A percentile compares a stretch with the other conserved stretches of the same genome.
Evolutionary conservation across 2,888 invertebrate species (phyloP).

Genomic region (Tinea pellionella): DNA sequence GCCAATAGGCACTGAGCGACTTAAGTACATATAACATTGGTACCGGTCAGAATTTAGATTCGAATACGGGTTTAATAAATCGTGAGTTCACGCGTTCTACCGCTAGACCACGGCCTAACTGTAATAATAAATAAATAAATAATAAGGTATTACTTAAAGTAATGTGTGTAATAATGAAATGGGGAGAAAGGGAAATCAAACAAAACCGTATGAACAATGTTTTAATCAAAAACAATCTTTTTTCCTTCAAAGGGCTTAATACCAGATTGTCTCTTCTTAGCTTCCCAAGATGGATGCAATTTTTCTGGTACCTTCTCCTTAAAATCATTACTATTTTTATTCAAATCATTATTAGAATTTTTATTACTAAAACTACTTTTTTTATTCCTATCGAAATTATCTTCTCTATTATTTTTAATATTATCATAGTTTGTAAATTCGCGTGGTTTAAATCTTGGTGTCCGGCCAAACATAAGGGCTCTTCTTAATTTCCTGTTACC

Average conservation of each 20-base stretch:
- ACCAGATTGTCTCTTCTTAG: conserved; percentile 55
- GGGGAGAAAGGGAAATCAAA: no score
- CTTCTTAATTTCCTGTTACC: conserved; percentile 55
- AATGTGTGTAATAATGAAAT: no score
- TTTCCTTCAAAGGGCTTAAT: conserved; percentile 59
- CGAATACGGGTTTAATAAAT: no score
- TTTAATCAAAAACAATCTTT: conserved; percentile 50
- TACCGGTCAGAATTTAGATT: no score
- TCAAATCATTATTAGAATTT: conserved; percentile 16
- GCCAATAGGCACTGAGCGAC: no score
- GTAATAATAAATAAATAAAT: no score
- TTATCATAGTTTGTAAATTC: conserved; percentile 19
- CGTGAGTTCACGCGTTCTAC: no score
- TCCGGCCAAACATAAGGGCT: conserved; percentile 58
- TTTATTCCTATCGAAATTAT: conserved; percentile 18
- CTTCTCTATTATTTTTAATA: conserved; percentile 22
- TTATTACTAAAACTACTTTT: conserved; percentile 20
- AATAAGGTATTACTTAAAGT: no score
- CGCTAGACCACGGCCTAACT: no score
- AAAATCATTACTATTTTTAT: conserved; percentile 14
- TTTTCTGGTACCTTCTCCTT: conserved; percentile 29
- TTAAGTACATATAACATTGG: no score
- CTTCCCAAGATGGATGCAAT: conserved; percentile 67
- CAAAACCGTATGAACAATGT: no score
- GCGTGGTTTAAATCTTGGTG: conserved; percentile 39